Evolutionary conservation across 2,797 vertebrate species (phyloP).

Genomic region (Spinus pinus): DNA sequence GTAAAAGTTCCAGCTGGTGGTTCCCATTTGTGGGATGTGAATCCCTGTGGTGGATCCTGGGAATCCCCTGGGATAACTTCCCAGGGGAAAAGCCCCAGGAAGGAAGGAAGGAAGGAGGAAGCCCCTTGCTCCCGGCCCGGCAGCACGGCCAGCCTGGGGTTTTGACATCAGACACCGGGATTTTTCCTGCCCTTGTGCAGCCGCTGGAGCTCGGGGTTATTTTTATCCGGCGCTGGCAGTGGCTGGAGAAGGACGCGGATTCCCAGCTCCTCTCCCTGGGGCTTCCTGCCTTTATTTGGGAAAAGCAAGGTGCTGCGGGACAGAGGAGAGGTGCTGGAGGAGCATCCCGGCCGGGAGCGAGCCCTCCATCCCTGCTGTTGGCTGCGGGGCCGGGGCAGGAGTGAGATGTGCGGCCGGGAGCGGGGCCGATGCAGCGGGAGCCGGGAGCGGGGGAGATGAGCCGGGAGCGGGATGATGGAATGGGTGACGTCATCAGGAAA

Average conservation of each 20-base stretch:
- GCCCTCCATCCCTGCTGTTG: background rate
- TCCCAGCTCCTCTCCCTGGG: background rate
- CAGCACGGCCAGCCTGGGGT: background rate
- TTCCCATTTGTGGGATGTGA: background rate
- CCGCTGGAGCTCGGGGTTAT: conserved; percentile 52
- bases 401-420: background rate
- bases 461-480: conserved; percentile 69
- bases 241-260: conserved; percentile 26
- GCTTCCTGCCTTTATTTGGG: conserved; percentile 65
- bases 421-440: background rate
- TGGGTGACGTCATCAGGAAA: conserved; percentile 82
- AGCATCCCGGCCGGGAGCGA: background rate
- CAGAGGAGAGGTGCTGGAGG: background rate
- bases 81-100: background rate
- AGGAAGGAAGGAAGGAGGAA: background rate
- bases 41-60: background rate
- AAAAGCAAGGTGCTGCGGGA: conserved; percentile 21
- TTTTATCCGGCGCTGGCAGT: conserved; percentile 72
- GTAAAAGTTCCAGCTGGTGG: accelerated
- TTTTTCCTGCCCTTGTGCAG: conserved; percentile 47
- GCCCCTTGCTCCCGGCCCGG: background rate
- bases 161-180: background rate
- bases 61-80: background rate
- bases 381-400: background rate
- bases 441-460: background rate